Evolutionary conservation across 2,797 vertebrate species (phyloP), one percentile per base, ranked within the genome.

Genomic region (Pseudopleuronectes americanus): DNA sequence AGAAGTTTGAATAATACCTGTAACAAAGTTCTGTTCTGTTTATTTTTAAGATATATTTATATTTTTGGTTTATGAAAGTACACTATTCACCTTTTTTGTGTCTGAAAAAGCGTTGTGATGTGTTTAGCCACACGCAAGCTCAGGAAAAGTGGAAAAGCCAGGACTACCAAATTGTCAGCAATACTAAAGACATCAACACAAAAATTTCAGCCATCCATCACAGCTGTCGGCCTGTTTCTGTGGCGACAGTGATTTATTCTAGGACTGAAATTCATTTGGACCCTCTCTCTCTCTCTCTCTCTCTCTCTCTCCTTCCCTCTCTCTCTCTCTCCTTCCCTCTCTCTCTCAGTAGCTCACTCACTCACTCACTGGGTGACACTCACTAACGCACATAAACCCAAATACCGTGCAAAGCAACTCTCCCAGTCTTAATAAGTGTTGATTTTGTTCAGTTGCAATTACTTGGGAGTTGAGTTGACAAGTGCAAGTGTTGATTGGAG

Each of bases 151-250:
- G 88, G 76, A 89, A 94, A 93, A 92, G 80, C 90, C 87, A 67
- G 85, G 91, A 93, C 91, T 85, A 92, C 89, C 91, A 94, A 94
- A 95, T 95, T 93, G 93, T 94, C 93, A 93, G 92, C 93, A 92
- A 92, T 94, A 93, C 94, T 95, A 94, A 95, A 94, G 92, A 94
- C 94, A 94, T 95, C 93, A 94, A 94, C 89, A 91, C 89, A 92
- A 93, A 93, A 91, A 93, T 93, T 93, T 93, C 84, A 90, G 91
- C 92, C 93, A 95, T 95, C 93, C 93, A 95, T 95, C 94, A 94
- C 89, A 91, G 89, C 92, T 92, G 93, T 94, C 90, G 64, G 86
- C 84, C 86, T 79, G 83, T 93, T 94, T 94, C 91, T 89, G 90
- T 91, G 87, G 87, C 90, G 92, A 94, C 93, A 94, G 89, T 95